phyloP scores from a whole-genome alignment of 2,888 invertebrate species.

The Capitulum mitella region DNA sequence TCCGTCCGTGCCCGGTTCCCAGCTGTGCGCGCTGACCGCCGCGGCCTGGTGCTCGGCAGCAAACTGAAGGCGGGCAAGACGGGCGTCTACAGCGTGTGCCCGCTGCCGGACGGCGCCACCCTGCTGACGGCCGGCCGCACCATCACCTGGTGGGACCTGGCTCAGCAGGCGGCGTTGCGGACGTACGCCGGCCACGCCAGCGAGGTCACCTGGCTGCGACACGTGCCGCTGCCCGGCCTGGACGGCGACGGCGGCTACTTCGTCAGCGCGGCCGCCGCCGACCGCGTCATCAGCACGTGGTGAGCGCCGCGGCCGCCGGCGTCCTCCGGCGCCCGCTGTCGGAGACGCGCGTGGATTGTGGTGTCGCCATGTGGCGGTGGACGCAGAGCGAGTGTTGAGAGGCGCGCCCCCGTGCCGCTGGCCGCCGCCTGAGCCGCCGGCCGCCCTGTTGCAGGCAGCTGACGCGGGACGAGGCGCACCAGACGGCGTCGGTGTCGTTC shows the following conservation, averaged over 20 bases:
- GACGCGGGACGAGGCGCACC: slow-evolving; percentile 36
- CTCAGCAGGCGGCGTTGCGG: slow-evolving; percentile 53
- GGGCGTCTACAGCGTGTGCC: slow-evolving; percentile 49
- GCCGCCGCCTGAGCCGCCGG: slow-evolving; percentile 39
- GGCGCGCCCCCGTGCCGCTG: too few species aligned
- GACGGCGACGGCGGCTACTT: slow-evolving; percentile 37
- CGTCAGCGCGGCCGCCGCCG: slow-evolving; percentile 40
- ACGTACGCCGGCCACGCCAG: slow-evolving; percentile 59
- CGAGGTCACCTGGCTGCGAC: slow-evolving; percentile 44
- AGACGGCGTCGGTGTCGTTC: slow-evolving; percentile 38
- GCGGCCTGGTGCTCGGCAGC: neutral
- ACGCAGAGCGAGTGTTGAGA: too few species aligned
- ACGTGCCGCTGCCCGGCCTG: slow-evolving; percentile 31
- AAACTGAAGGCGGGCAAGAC: slow-evolving; percentile 39
- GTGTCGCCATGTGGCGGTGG: too few species aligned
- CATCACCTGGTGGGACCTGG: slow-evolving; percentile 59
- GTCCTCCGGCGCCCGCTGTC: too few species aligned
- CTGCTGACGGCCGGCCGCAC: slow-evolving; percentile 44
- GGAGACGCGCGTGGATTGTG: too few species aligned
- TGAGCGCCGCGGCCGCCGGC: too few species aligned
- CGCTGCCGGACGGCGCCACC: slow-evolving; percentile 48
- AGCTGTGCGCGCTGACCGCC: too few species aligned
- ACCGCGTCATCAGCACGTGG: slow-evolving; percentile 36
- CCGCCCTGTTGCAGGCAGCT: slow-evolving; percentile 34
- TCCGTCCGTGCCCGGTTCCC: too few species aligned